Base-by-base conservation (phyloP, 2,797 vertebrate genomes). In the Coluber constrictor region DNA sequence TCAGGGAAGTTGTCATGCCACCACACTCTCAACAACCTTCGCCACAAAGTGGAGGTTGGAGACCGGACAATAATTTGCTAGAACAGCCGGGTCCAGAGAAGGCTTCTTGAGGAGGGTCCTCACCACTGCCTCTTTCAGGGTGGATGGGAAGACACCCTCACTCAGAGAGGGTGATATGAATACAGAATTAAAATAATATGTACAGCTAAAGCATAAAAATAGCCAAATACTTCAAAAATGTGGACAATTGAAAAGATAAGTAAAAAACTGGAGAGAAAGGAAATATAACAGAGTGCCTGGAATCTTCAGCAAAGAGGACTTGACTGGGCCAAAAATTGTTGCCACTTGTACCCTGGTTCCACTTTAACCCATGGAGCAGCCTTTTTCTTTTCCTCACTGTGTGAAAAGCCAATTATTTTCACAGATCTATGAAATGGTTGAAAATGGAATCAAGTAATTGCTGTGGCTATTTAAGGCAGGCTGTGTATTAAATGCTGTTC, bases 401-500 rank as follows among this genome's bases (percentile, higher is more conserved):
- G 37, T 90, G 55, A 90, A 83, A 83, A 90, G 32, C 32, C 66
- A 43, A 83, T 90, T 83, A 56, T 43, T 79, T 83, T 90, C 55
- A 57, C 25, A 27, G 55, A 83, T 79, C 70, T 83, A 79, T 25
- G 43, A 83, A 90, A 43, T 56, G 56, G 70, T 74, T 57, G 55
- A 90, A 88, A 88, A n/a, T 88, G 87, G 56, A 90, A 57, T 37
- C n/a, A 54, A 90, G 89, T 51, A 56, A 90, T 74, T 74, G 23
- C 55, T 57, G 37, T 29, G 90, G 79, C 56, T 37, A 90, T 47
- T 90, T 83, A 57, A 27, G 37, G n/a, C 89, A 74, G 51, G 55
- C 27, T 27, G 47, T 88, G 87, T 37, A 83, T 83, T 88, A 88
- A 57, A 88, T n/a, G 51, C 55, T 79, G 54, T 83, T 63, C 51